A percentile compares a stretch with the other conserved stretches of the same genome.
phyloP scores from a whole-genome alignment of 2,888 invertebrate genomes.

The Cryptocheilus praepositus region DNA sequence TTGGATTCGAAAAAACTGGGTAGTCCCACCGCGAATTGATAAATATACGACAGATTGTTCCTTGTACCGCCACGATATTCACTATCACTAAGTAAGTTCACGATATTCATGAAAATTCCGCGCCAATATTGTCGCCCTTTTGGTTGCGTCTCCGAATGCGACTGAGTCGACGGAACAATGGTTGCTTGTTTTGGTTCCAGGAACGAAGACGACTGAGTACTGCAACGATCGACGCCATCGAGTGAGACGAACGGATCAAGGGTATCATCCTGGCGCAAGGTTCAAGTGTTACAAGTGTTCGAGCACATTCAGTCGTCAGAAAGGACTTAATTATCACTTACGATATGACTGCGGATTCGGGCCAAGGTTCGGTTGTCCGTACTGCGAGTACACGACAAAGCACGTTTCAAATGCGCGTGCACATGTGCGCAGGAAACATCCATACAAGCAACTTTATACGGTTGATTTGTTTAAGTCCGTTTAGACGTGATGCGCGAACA shows the following conservation, averaged over 20 bases:
- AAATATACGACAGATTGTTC: too few species aligned
- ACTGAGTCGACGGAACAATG: background rate
- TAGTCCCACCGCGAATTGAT: too few species aligned
- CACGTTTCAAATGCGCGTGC: conserved; percentile 61
- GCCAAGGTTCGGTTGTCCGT: conserved; percentile 62
- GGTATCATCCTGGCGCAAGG: background rate
- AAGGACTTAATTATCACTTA: conserved; percentile 60
- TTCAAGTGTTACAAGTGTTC: conserved; percentile 59
- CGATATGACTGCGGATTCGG: conserved; percentile 64
- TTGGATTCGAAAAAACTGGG: too few species aligned
- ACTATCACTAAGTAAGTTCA: too few species aligned
- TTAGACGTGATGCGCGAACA: background rate
- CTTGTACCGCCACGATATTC: too few species aligned
- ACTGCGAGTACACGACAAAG: conserved; percentile 62
- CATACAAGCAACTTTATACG: conserved; percentile 11
- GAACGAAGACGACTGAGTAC: background rate
- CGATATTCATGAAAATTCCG: too few species aligned
- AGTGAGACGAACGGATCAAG: background rate
- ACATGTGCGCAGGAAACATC: conserved; percentile 60
- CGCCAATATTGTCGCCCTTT: too few species aligned
- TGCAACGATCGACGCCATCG: background rate
- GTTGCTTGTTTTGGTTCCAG: conserved; percentile 14
- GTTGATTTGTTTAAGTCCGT: conserved; percentile 1
- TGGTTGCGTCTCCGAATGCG: too few species aligned
- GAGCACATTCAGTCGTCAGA: conserved; percentile 62